A percentile compares a stretch with the other conserved stretches of the same genome.
Conservation (phyloP, 2,797 vertebrate species). For the Ceyx erithaca region DNA sequence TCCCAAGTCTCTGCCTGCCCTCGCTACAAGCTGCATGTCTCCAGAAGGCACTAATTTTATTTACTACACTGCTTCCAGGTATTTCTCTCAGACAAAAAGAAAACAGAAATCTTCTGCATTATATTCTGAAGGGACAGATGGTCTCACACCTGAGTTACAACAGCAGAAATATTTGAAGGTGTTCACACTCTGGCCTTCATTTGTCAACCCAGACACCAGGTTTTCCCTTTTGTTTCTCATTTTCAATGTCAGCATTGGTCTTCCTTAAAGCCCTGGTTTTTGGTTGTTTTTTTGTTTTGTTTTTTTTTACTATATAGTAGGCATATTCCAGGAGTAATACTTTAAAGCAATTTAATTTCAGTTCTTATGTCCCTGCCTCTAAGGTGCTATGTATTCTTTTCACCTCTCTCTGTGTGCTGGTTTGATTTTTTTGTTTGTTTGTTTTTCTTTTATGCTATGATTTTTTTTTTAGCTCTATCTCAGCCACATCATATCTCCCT, state of each 20-base stretch:
- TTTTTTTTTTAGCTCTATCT: background rate
- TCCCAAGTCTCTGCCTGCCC: background rate
- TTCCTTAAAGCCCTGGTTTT: background rate
- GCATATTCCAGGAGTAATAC: background rate
- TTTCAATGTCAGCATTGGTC: background rate
- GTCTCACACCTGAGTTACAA: background rate
- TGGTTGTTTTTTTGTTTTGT: background rate
- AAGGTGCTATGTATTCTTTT: background rate
- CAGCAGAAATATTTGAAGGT: background rate
- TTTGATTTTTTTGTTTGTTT: background rate
- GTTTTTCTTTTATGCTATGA: background rate
- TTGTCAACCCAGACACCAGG: background rate
- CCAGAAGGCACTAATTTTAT: background rate
- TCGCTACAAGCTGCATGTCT: accelerated
- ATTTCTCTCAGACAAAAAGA: background rate
- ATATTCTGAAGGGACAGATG: background rate
- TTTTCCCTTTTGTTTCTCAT: background rate
- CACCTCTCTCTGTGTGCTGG: background rate
- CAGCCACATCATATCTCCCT: background rate
- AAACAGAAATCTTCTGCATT: background rate
- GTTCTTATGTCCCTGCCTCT: background rate
- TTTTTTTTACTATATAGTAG: background rate
- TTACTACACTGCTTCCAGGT: background rate
- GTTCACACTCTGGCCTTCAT: background rate
- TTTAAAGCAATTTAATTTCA: background rate